Base-by-base conservation (phyloP, 35 echinoderm and acorn worm genomes). In the Chiridota heheva region DNA sequence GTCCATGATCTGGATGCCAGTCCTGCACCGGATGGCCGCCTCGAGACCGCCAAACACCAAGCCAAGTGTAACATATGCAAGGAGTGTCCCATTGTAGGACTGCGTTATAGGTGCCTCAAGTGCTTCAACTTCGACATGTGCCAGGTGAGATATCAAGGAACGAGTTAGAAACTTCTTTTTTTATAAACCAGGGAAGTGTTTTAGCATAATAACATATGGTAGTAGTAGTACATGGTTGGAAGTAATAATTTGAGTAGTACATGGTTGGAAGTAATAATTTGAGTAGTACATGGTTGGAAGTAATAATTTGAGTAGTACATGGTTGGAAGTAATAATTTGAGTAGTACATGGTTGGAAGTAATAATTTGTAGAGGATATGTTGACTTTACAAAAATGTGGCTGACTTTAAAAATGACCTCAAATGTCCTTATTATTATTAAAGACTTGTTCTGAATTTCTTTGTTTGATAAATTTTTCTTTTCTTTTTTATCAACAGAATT, bases 111-210 rank as follows among this genome's bases (percentile, higher is more conserved):
- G 45, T 98, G 95, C 81, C 85, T 98, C 72, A 98, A 98, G 64
- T 98, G 95, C 85, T 98, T 98, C 89, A 98, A 98, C 85, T 98
- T 98, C 82, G 95, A 98, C 69, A 70, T 98, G 31, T 98, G 95
- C 44, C 95, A 98, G 89, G 95, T 98, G 41, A 87, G 88, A 34
- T n/a, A n/a, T n/a, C n/a, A n/a, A n/a, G n/a, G n/a, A n/a, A 4
- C 4, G 3, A 0, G 37, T 29, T 73, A 35, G n/a, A 4, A 4
- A 26, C 31, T 29, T 64, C 27, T n/a, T n/a, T n/a, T 51, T 8
- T 51, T 12, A n/a, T n/a, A 51, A 8, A 51, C n/a, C 8, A n/a
- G n/a, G 47, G n/a, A 51, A 51, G 47, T 51, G 47, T n/a, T 51
- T 51, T 51, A 51, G 8, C 8, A 12, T 12, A 8, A 12, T 51